Percentiles rank a stretch among this genome's conserved stretches.
These are phyloP conservation scores for Caenorhabditis auriculariae DNA, from an alignment of 2,888 invertebrate genomes.

Conservation along the genomic window DNA sequence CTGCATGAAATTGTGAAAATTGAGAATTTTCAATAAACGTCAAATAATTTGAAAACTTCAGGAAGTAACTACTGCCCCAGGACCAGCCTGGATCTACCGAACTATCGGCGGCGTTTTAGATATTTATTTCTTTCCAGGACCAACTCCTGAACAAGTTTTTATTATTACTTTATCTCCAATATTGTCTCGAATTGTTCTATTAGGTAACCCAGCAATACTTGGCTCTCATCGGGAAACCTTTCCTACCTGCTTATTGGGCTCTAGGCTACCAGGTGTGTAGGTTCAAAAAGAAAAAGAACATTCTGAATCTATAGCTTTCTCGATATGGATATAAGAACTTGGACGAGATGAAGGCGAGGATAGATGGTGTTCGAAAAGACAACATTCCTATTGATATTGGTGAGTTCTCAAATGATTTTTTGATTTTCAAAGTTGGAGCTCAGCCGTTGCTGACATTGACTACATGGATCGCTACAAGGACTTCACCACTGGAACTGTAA, in stretches of 20 bases:
- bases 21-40: too few species aligned
- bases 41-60: too few species aligned
- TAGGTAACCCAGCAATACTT: slow-evolving; percentile 61
- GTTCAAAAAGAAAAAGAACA: too few species aligned
- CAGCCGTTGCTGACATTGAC: slow-evolving; percentile 83
- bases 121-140: slow-evolving; percentile 64
- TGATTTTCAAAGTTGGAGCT: not conserved
- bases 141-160: slow-evolving; percentile 62
- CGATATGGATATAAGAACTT: slow-evolving; percentile 55
- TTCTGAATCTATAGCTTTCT: slow-evolving; percentile 30
- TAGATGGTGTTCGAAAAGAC: slow-evolving; percentile 62
- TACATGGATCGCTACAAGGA: slow-evolving; percentile 80
- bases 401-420: not conserved
- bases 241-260: slow-evolving; percentile 62
- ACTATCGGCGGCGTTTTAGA: slow-evolving; percentile 64
- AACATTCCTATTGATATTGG: slow-evolving; percentile 67
- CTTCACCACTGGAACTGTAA: slow-evolving; percentile 71
- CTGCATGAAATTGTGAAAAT: too few species aligned
- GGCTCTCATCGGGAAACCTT: slow-evolving; percentile 49
- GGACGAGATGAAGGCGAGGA: slow-evolving; percentile 43
- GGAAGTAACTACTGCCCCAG: slow-evolving; percentile 46
- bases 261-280: slow-evolving; percentile 56
- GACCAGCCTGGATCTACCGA: slow-evolving; percentile 73
- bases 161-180: too few species aligned
- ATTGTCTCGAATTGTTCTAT: too few species aligned